Evolutionary conservation across 64 coral and sea anemone genomes (phyloP), one percentile per base, ranked within the genome.

Genomic region (Stylophora pistillata): DNA sequence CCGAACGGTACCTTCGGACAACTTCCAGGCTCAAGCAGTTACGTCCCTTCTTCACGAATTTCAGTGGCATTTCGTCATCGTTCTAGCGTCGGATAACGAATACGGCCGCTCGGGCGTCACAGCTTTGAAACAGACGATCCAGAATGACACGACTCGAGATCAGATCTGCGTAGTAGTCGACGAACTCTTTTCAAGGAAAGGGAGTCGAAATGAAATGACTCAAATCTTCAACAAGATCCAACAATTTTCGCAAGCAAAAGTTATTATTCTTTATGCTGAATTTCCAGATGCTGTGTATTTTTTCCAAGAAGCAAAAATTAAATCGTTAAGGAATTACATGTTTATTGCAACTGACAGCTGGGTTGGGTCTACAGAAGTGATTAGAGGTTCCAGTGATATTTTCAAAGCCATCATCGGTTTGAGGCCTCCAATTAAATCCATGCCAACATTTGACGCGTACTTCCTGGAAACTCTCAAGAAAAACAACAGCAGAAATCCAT

Each of bases 281-380:
- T 93, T 88, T 52, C 91, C 91, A 32, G 91, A 93, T 53, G 91
- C 91, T 0, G 62, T 16, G 56, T 93, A 74, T 32, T 93, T 93
- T 93, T 82, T 93, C 85, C 33, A 82, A 68, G 91, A 93, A 88
- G 91, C 91, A 29, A 82, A 80, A n/a, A 34, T 23, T 27, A 77
- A 30, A 61, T 41, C 54, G 5, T 76, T 93, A 66, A 81, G 17
- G 77, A 75, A 93, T 18, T 93, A 93, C 37, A 72, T 93, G 77
- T 93, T 93, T 65, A 62, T 93, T 55, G 91, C 85, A 5, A 88
- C 91, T 9, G 91, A 93, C 55, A 93, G 91, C 41, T 93, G 91
- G 91, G 81, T 87, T 16, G 91, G 91, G 3, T 93, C 91, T 63
- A 73, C 77, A 56, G 68, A 93, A 13, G 86, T 93, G 25, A 62